phyloP scores from a whole-genome alignment of 2,888 invertebrate species.

The Aproaerema taeniolella region DNA sequence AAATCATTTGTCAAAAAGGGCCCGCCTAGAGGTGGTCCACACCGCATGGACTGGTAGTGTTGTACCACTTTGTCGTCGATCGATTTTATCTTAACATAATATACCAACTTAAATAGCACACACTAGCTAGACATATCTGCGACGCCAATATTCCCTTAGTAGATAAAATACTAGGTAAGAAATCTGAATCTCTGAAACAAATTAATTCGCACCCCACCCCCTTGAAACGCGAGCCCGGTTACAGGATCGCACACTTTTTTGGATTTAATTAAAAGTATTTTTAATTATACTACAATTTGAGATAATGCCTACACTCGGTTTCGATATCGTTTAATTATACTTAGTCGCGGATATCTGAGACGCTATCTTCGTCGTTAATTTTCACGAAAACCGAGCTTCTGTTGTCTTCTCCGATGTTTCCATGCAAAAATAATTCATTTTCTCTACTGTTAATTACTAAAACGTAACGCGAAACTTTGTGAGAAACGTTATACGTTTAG shows the following conservation, averaged over 20 bases:
- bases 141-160: too few species aligned
- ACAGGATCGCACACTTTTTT: conserved; percentile 10
- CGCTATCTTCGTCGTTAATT: conserved; percentile 36
- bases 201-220: too few species aligned
- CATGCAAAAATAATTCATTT: conserved; percentile 25
- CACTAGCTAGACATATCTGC: too few species aligned
- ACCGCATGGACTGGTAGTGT: too few species aligned
- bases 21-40: too few species aligned
- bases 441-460: conserved; percentile 18
- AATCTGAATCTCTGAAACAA: too few species aligned
- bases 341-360: conserved; percentile 29
- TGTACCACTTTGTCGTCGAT: too few species aligned
- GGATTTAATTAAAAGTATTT: conserved; percentile 49
- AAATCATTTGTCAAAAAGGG: too few species aligned
- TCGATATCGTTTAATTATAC: conserved; percentile 40
- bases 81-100: too few species aligned
- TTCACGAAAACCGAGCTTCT: conserved; percentile 24
- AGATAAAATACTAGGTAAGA: too few species aligned
- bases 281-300: conserved; percentile 46
- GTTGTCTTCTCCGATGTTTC: conserved; percentile 19
- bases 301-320: conserved; percentile 24
- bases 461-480: conserved; percentile 14
- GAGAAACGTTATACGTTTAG: background rate
- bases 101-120: too few species aligned
- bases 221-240: background rate